Evolutionary conservation across 2,888 invertebrate genomes (phyloP), one percentile per base, ranked within the genome.

Genomic region (Mechanitis messenoides): DNA sequence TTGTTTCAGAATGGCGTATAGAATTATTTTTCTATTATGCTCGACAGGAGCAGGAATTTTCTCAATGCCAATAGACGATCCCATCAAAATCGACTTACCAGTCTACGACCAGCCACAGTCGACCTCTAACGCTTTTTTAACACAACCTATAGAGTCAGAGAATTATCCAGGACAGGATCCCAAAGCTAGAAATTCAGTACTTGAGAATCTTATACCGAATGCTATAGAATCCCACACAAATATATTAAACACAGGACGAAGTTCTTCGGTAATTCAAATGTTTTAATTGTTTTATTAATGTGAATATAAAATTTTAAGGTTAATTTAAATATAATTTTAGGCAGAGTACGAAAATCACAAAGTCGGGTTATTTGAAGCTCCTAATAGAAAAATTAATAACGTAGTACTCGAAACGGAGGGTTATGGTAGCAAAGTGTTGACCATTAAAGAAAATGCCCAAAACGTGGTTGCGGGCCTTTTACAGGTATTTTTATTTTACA

Each of bases 381-480:
- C 84, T 0, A 76, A 77, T 28, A 66, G 58, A 20, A 57, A 63
- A 33, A 59, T 84, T 7, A 87, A 90, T 63, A 78, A 78, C 9
- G 88, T 83, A 2, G 62, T 83, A 35, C 67, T 82, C 31, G 90
- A 91, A 71, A 79, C 78, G 0, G 91, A 91, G 68, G 90, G 83
- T 1, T 69, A 76, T 28, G 86, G 80, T n/a, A 91, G 91, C 68
- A 83, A 83, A 64, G 69, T 74, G 1, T 72, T 87, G 0, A 81
- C 90, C 0, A 62, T 84, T 12, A 89, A 90, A 62, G 90, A 91
- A 64, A 86, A 85, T 62, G 64, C 87, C 33, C 84, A 88, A 47
- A 74, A 75, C 42, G 67, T 83, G 6, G 84, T 83, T 9, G 85
- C 86, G 35, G 87, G 85, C 12, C 63, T 90, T 4, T 84, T 90